Evolutionary conservation across 1,140 invertebrate genomes (phyloP), one percentile per base, ranked within the genome.

Genomic region (Neodiprion virginianus): DNA sequence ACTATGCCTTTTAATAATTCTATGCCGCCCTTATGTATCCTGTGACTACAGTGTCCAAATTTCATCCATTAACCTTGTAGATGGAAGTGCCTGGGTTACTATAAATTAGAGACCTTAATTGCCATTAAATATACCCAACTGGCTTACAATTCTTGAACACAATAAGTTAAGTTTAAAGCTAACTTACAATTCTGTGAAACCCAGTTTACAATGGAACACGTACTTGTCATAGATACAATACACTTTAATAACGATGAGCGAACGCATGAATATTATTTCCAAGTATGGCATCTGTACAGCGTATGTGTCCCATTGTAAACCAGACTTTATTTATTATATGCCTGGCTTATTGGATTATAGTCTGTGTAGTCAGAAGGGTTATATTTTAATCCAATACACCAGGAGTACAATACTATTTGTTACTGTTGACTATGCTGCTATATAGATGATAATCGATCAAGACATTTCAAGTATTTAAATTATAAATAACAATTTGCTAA

Each of bases 401-500:
- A 40, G 28, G 53, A 61, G 11, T 61, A 61, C 8, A 61, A 17
- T 8, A 61, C 8, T 61, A 14, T 61, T 14, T 61, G 11, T 12
- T 17, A 61, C 53, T 61, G 11, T 61, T 8, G 5, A 61, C n/a
- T 61, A 61, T 61, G 53, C 53, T 61, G 14, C 5, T 61, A 40
- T 40, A 61, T 61, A 61, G 53, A 61, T 17, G n/a, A 14, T 17
- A 61, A 8, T 17, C 8, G 53, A 61, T 61, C 11, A 17, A 61
- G 53, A 9, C 53, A 61, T 5, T 61, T 61, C 11, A 61, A 17
- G 3, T 61, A 14, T 17, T 7, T 61, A 61, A 61, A 61, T 61
- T 61, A 61, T 61, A 61, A 61, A 61, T 61, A 61, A 14, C 53
- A 61, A 61, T 61, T 61, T 73, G 79, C 81, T 87, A 89, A 84